A percentile compares a stretch with the other conserved stretches of the same genome.
Conservation (phyloP, 2,797 vertebrate species). For the Bryconaethiops microstoma region DNA sequence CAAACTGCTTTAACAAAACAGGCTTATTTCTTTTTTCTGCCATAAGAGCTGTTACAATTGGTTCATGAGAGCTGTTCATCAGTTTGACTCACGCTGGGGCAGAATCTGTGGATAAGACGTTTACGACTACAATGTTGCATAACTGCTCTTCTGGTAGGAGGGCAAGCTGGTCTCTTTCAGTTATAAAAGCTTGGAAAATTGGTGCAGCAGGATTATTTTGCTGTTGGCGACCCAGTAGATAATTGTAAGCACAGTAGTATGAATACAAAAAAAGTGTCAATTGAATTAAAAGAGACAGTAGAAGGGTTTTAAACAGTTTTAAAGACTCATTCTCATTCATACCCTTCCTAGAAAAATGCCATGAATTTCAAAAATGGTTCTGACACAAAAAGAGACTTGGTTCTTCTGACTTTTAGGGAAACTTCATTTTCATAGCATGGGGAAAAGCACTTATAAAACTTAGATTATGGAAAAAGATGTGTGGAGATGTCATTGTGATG, state of each 20-base stretch:
- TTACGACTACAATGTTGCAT: conserved; percentile 22
- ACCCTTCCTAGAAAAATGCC: not conserved
- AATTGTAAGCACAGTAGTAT: not conserved
- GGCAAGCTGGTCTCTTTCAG: not conserved
- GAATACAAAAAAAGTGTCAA: not conserved
- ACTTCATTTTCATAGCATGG: not conserved
- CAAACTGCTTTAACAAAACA: not conserved
- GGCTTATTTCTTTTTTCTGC: conserved; percentile 34
- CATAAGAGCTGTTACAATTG: conserved; percentile 18
- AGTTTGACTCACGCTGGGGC: not conserved
- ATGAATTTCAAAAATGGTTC: not conserved
- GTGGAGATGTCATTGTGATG: not conserved
- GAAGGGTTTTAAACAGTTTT: not conserved
- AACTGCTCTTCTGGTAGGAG: not conserved
- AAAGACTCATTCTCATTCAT: not conserved
- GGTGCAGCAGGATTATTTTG: not conserved
- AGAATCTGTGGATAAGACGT: conserved; percentile 26
- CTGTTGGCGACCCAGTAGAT: not conserved
- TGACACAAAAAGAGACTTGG: not conserved
- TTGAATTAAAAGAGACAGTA: not conserved
- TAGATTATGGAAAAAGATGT: not conserved
- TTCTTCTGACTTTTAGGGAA: not conserved
- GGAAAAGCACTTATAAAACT: not conserved
- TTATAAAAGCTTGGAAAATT: conserved; percentile 4
- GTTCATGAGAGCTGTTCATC: not conserved